Evolutionary conservation across 2,113 vertebrate species (phyloP), one percentile per base, ranked within the genome.

Genomic region (Anoura caudifer): DNA sequence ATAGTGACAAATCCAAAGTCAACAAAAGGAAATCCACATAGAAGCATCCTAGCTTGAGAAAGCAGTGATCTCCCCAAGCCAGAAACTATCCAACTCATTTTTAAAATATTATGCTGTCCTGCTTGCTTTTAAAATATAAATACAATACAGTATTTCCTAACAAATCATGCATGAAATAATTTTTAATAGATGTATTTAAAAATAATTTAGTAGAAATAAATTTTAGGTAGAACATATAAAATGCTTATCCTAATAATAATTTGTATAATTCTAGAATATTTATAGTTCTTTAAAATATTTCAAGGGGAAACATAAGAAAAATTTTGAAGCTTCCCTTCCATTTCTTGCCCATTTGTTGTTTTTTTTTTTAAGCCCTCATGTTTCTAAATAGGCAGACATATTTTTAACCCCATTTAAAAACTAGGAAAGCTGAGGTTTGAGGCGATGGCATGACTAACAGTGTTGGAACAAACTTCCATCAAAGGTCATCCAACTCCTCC

Each of bases 241-340:
- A 72, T 26, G 59, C 20, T 90, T 81, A 52, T 59, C 77, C 31
- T 90, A 36, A 86, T 43, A 69, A 63, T 81, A 5, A 61, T 47
- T 73, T 91, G 81, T 36, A 87, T 20, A 92, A 87, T 94, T 96
- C 73, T 43, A 63, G 56, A 88, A 81, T 84, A 90, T 75, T 17
- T 50, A 83, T 1, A 87, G 0, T 5, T 52, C 3, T 79, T 79
- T 31, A 75, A 97, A 96, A 84, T 65, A 92, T 59, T 92, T 94
- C 31, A 31, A 50, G 5, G 6, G 79, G 22, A 77, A 95, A 82
- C 17, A 61, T 12, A 69, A 59, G 79, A 43, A 11, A 80, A 92
- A 94, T 91, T 13, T 87, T 92, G 3, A 45, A 41, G 12, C 56
- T 54, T 67, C 59, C 17, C 33, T n/a, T 86, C 13, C 0, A 87